Base-by-base conservation (phyloP, 2,888 invertebrate genomes). In the Agrotis exclamationis region DNA sequence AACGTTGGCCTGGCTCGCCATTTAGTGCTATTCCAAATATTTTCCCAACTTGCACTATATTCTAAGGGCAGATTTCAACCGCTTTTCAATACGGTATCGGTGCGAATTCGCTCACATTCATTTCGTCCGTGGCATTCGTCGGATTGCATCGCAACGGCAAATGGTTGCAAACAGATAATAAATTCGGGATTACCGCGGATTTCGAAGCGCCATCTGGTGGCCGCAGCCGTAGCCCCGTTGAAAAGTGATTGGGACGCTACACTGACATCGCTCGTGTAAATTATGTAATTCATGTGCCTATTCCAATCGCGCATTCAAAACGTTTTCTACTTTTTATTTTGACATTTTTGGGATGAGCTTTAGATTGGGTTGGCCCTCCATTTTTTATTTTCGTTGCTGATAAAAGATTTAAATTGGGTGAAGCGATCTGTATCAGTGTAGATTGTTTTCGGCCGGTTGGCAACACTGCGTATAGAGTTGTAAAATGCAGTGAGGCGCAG, bases 151-250 rank as follows among this genome's bases (percentile, higher is more conserved):
- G 87, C 87, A 88, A 85, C 89, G 83, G 86, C 85, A 86, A 91
- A 93, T 90, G 91, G 92, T 89, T 89, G 91, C 92, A 93, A 93
- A 93, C 92, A 93, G 92, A 94, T 94, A 94, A 94, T 94, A 94
- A 94, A 94, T 94, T 93, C 90, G 83, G 94, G 92, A 92, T 94
- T 92, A 92, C 90, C 89, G 83, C 81, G 92, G 91, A 91, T 94
- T 92, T 91, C 84, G 82, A 82, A 86, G 85, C 88, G 89, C 90
- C 93, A 94, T 93, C 93, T 93, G 93, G 90, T 74, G 88, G 89
- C 82, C 87, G 84, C 86, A 85, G 80, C 59, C 78, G 76, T 80
- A 83, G 82, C 82, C 81, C 74, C 86, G 88, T 88, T 90, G 91
- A 90, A 92, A 91, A 93, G 90, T 93, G 91, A 92, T 91, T 91